These are phyloP conservation scores for Trichoplusia ni DNA, from an alignment of 1,140 invertebrate species.

Conservation along the genomic window DNA sequence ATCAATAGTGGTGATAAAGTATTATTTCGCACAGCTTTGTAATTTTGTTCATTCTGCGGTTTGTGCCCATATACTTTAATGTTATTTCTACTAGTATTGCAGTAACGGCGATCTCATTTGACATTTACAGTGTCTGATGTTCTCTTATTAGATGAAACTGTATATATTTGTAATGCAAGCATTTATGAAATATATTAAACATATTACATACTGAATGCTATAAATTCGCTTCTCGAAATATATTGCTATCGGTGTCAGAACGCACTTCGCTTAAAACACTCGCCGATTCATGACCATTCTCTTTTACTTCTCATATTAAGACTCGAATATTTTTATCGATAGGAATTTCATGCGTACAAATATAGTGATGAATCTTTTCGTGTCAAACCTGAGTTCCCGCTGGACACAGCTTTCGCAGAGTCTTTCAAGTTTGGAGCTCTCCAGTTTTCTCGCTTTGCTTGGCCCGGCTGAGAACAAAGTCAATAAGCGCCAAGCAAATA, in stretches of 20 bases:
- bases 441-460: conserved; percentile 51
- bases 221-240: conserved; percentile 10
- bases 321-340: conserved; percentile 16
- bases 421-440: conserved; percentile 44
- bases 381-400: conserved; percentile 55
- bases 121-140: background rate
- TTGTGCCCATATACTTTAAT: background rate
- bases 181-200: background rate
- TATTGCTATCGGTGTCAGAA: background rate
- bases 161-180: conserved; percentile 10
- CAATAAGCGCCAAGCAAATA: conserved; percentile 55
- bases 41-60: background rate
- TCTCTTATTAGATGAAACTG: background rate
- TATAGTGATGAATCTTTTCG: conserved; percentile 45
- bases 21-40: conserved; percentile 5
- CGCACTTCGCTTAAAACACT: conserved; percentile 35
- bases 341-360: conserved; percentile 44
- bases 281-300: conserved; percentile 24
- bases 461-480: conserved; percentile 62
- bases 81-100: background rate
- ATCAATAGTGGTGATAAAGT: background rate
- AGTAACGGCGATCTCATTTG: background rate
- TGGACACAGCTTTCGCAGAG: conserved; percentile 52
- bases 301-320: conserved; percentile 6
- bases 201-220: conserved; percentile 8